Conservation (phyloP, 2,113 vertebrate genomes). For the Cryptomyrus ogoouensis region DNA sequence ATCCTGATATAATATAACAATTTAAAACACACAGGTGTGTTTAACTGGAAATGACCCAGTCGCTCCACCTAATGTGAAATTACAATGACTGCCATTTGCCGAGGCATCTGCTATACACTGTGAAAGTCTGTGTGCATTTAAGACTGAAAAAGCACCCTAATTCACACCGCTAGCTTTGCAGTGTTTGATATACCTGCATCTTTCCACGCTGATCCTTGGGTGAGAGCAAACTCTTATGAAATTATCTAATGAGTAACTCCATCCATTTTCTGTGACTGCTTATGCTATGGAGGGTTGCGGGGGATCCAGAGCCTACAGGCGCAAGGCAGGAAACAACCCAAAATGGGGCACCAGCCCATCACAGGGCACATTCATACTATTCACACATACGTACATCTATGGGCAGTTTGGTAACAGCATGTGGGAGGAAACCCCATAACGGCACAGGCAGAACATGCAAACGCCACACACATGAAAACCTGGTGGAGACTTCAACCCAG, state of each 20-base stretch:
- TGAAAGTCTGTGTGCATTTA: neutral
- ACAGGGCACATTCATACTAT: no score
- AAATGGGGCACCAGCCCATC: no score
- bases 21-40: neutral
- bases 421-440: no score
- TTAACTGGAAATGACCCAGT: neutral
- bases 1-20: neutral
- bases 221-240: neutral
- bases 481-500: no score
- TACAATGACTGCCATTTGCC: neutral
- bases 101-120: neutral
- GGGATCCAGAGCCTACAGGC: neutral
- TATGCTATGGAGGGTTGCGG: neutral
- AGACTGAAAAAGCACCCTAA: neutral
- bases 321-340: no score
- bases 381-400: no score
- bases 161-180: neutral
- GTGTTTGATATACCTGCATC: neutral
- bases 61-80: neutral
- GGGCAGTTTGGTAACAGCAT: no score
- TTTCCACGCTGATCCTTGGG: neutral
- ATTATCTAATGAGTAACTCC: neutral
- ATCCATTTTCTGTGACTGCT: neutral
- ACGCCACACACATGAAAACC: no score
- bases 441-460: no score